phyloP scores from a whole-genome alignment of 64 coral and sea anemone species.

The Astreopora myriophthalma region DNA sequence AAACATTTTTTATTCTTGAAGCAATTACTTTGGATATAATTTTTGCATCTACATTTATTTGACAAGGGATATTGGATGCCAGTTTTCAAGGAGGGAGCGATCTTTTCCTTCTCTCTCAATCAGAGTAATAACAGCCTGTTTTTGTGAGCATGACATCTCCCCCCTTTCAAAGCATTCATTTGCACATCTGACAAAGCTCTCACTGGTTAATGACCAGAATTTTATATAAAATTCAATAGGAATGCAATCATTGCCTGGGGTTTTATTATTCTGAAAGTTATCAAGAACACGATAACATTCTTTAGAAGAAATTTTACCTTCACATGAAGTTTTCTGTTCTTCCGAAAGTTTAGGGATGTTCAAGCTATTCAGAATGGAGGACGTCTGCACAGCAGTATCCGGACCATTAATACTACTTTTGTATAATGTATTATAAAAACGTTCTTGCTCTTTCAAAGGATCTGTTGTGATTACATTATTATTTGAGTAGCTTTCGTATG shows the following conservation, averaged over 20 bases:
- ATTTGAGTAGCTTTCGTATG: not conserved
- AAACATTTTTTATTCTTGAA: constrained; percentile 32
- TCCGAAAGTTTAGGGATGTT: not conserved
- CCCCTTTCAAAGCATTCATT: constrained; percentile 50
- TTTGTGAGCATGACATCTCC: constrained; percentile 35
- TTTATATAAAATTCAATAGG: too few relatives aligned
- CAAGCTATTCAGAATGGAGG: not conserved
- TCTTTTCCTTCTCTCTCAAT: constrained; percentile 39
- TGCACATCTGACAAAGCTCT: constrained; percentile 6
- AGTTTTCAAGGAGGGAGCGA: not conserved
- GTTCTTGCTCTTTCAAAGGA: not conserved
- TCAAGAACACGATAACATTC: not conserved
- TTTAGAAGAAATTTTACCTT: not conserved
- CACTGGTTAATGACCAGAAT: constrained; percentile 5
- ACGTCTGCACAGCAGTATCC: not conserved
- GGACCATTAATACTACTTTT: not conserved
- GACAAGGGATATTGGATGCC: not conserved
- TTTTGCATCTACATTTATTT: constrained; percentile 39
- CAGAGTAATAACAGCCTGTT: constrained; percentile 48
- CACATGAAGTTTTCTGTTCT: not conserved
- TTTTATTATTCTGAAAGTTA: not conserved
- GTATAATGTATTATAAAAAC: not conserved
- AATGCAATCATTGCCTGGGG: constrained; percentile 33
- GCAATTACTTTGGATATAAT: constrained; percentile 38
- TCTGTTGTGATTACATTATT: not conserved